Evolutionary conservation across 2,888 invertebrate species (phyloP), one percentile per base, ranked within the genome.

Genomic region (Catocala sponsa): DNA sequence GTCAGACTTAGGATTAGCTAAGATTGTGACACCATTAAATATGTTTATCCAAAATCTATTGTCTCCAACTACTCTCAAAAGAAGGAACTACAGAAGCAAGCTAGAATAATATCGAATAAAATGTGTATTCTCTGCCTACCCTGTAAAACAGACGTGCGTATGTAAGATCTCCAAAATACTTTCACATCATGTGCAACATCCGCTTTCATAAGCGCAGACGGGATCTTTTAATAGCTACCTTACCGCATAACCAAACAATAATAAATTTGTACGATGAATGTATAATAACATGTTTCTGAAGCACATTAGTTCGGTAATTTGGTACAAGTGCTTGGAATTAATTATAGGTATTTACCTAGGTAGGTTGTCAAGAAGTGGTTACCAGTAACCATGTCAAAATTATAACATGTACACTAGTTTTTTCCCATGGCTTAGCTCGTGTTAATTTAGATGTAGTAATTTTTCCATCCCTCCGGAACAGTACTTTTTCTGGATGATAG

Each of bases 291-390:
- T 33, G 48, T 55, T 50, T 70, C 55, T 56, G 70, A 70, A 66
- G 66, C 70, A 48, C 35, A 32, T 43, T 13, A 43, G 46, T 47
- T 38, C n/a, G 32, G 35, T 25, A 25, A 44, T 64, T 63, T 55
- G 57, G 64, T 65, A 67, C 65, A 65, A 70, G 67, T 68, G 73
- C 65, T 62, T 65, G 63, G 62, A 65, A 63, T 59, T 74, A 78
- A 76, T 73, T 75, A 73, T 75, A 63, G 64, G 64, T 58, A 55
- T 64, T 62, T 65, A 60, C 70, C 63, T 60, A 59, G 60, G 43
- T 55, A 57, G 58, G 57, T 65, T 65, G 62, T 67, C 64, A 69
- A 70, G 63, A 72, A 73, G 58, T 49, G 61, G 55, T 60, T 61
- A 59, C 63, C 25, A 25, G 57, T 62, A 49, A 61, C 59, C 63